Evolutionary conservation across 2,797 vertebrate genomes (phyloP).

Genomic region (Tragopan temminckii): DNA sequence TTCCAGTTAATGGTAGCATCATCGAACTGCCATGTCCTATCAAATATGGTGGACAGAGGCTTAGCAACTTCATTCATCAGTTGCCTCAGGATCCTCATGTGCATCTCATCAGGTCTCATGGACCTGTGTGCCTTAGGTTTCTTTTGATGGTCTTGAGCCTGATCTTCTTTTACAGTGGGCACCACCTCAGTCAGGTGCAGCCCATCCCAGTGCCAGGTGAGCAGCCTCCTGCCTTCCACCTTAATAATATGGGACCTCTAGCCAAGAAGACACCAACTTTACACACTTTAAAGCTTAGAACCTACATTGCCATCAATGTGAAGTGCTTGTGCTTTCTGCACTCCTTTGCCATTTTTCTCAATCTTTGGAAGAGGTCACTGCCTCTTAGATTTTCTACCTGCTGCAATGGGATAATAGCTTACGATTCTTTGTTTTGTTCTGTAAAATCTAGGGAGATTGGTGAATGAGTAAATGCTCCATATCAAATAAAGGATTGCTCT

Average conservation of each 20-base stretch:
- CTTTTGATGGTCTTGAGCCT: no score
- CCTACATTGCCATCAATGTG: background rate
- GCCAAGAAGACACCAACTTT: background rate
- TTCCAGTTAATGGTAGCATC: background rate
- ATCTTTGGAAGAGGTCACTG: background rate
- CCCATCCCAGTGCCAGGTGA: background rate
- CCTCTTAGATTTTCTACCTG: background rate
- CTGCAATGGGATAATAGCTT: accelerated
- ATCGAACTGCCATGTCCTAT: background rate
- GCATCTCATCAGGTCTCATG: no score
- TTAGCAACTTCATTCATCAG: background rate
- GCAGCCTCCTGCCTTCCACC: background rate
- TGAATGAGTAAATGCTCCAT: background rate
- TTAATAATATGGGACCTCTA: background rate
- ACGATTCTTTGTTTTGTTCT: background rate
- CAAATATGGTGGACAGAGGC: background rate
- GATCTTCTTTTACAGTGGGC: background rate
- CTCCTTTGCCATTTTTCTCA: background rate
- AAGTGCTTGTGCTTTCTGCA: background rate
- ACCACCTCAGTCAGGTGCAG: no score
- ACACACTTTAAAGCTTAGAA: background rate
- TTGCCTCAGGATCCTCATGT: background rate
- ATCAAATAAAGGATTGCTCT: background rate
- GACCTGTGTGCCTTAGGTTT: no score
- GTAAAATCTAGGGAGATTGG: background rate